Base-by-base conservation (phyloP, 2,888 invertebrate genomes). In the Plebejus melissa region DNA sequence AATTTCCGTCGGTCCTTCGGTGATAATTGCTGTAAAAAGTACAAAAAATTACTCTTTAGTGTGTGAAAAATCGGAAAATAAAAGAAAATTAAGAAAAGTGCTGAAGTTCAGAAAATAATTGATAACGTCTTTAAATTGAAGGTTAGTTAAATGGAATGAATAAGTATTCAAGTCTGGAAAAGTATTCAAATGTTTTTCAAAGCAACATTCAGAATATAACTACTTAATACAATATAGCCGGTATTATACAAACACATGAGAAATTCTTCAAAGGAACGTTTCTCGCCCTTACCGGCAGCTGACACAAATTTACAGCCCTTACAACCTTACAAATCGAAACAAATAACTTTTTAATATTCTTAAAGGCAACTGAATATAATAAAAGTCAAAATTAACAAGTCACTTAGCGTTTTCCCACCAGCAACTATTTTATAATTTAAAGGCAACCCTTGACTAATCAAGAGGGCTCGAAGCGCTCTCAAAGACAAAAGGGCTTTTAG, bases 401-500 rank as follows among this genome's bases (percentile, higher is more conserved):
- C 76, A 79, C 78, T 78, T 76, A 54, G 2, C 50, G 54, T 54
- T 50, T 80, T 81, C 81, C 79, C 81, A 81, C 79, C 79, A 78
- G 80, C 80, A 80, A 81, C 81, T 79, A 79, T 80, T 78, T 79
- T 79, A 80, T 77, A 79, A 78, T 79, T 78, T 77, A 78, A 76
- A 75, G 72, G 75, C 69, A 71, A 77, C 76, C 82, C 89, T 88
- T 80, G 80, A 85, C 80, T 85, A 85, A 87, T 87, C 83, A 86
- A 88, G 87, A 83, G 83, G 81, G 54, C 79, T 79, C 76, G 77
- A 81, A 80, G 74, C 50, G 77, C 79, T 76, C 80, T 83, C 80
- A 79, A 84, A 90, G 87, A 90, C 90, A 90, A 91, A 88, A 85
- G 87, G 83, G 82, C 83, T 82, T 90, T 91, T 87, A 88, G 84